Conservation (phyloP, 2,888 invertebrate genomes). For the Mimachlamys varia region DNA sequence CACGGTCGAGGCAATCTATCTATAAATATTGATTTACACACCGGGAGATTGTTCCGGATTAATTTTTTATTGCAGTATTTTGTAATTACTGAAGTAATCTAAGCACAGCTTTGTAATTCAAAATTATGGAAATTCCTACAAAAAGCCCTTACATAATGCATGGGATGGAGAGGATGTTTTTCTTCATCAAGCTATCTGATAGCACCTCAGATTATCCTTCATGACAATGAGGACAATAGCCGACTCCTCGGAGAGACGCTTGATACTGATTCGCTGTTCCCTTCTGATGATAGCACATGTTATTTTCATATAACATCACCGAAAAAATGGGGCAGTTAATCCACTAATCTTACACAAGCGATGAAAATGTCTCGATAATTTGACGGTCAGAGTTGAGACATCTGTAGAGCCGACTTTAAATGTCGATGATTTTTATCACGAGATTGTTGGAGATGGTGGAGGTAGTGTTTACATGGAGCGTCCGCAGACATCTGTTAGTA, state of each 20-base stretch:
- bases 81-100: constrained; percentile 32
- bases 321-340: constrained; percentile 13
- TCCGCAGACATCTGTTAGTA: background rate
- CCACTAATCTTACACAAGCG: background rate
- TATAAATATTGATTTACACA: constrained; percentile 22
- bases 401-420: background rate
- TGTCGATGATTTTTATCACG: constrained; percentile 24
- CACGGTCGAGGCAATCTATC: background rate
- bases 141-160: constrained; percentile 7
- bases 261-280: background rate
- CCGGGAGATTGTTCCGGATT: background rate
- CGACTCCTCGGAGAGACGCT: background rate
- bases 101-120: constrained; percentile 17
- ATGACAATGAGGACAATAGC: background rate
- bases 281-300: background rate
- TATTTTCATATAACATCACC: background rate
- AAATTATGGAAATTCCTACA: background rate
- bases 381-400: background rate
- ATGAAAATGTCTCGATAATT: constrained; percentile 23
- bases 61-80: background rate
- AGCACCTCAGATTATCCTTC: background rate
- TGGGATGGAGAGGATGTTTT: background rate
- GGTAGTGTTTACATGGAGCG: background rate
- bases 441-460: background rate
- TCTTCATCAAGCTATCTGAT: background rate